Conservation (phyloP, 37 sponge, comb jelly and placozoan genomes). For the Hormiphora californensis region DNA sequence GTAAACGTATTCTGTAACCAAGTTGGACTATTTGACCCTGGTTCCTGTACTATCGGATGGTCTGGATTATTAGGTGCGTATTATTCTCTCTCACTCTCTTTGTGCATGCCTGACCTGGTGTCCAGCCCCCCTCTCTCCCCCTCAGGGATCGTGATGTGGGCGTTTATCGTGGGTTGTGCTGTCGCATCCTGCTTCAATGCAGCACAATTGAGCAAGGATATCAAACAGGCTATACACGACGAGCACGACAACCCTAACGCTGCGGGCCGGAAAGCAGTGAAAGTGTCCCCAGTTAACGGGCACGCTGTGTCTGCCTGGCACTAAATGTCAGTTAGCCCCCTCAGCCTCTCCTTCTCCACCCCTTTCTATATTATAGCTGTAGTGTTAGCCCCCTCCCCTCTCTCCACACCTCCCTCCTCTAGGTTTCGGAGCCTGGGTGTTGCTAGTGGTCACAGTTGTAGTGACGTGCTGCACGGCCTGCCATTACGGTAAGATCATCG, state of each 20-base stretch:
- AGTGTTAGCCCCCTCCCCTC: too few species aligned
- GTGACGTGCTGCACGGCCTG: slow-evolving; percentile 2
- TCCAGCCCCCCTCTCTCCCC: too few species aligned
- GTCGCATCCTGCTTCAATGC: not conserved
- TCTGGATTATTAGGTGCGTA: not conserved
- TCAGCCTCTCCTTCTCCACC: too few species aligned
- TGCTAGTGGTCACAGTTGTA: not conserved
- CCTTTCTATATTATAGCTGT: too few species aligned
- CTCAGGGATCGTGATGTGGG: slow-evolving; percentile 7
- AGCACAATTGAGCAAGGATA: not conserved
- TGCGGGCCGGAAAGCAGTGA: not conserved
- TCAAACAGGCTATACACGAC: not conserved
- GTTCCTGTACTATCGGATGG: not conserved
- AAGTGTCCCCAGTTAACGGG: not conserved
- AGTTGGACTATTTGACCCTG: not conserved
- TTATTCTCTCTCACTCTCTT: too few species aligned
- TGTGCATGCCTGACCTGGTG: too few species aligned
- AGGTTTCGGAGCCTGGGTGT: slow-evolving; percentile 25
- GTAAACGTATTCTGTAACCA: not conserved
- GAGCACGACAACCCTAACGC: not conserved
- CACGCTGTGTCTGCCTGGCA: too few species aligned
- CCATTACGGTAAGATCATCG: slow-evolving; percentile 44
- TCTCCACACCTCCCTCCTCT: too few species aligned
- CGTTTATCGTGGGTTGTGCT: not conserved
- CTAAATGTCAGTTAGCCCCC: too few species aligned